Evolutionary conservation across 1,140 invertebrate genomes (phyloP), one percentile per base, ranked within the genome.

Genomic region (Trachymyrmex cornetzi): DNA sequence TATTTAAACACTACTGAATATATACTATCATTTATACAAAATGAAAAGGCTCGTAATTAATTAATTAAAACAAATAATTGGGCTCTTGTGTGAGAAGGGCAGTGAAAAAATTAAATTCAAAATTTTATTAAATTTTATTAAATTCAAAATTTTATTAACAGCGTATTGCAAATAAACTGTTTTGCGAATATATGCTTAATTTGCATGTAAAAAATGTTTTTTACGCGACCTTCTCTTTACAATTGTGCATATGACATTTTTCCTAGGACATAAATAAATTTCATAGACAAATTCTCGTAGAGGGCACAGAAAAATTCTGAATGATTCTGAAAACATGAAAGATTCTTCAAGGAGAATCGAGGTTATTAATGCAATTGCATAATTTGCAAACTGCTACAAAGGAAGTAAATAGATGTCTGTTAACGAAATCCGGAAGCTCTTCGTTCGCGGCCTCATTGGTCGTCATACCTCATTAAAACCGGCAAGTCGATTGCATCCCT

Each of bases 111-210:
- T 22, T 53, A 59, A 86, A 80, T 87, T 64, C 66, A 53, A 57
- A 57, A 38, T 86, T 66, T 86, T 57, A 27, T 87, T 88, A 12
- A 86, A 38, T 86, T 66, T 86, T 57, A 74, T 22, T 59, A 59
- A 86, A 80, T 87, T 64, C 66, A 53, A 57, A 57, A 38, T 86
- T 66, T 86, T 57, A 27, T 86, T 87, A 44, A 86, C 53, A 67
- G 19, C 77, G 38, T 69, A 72, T 27, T 1, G 22, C 24, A 59
- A 81, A 72, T 24, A 81, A 71, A n/a, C 79, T 9, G 5, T 74
- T 61, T 11, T 6, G 53, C 55, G 3, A 74, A 50, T 2, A 38
- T 0, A 44, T 16, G 27, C 0, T 34, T 44, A 4, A 22, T 30
- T 63, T 22, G 19, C 53, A 44, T 22, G 22, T 11, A 14, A 19